Evolutionary conservation across 35 echinoderm and acorn worm genomes (phyloP), one percentile per base, ranked within the genome.

Genomic region (Strongylocentrotus purpuratus): DNA sequence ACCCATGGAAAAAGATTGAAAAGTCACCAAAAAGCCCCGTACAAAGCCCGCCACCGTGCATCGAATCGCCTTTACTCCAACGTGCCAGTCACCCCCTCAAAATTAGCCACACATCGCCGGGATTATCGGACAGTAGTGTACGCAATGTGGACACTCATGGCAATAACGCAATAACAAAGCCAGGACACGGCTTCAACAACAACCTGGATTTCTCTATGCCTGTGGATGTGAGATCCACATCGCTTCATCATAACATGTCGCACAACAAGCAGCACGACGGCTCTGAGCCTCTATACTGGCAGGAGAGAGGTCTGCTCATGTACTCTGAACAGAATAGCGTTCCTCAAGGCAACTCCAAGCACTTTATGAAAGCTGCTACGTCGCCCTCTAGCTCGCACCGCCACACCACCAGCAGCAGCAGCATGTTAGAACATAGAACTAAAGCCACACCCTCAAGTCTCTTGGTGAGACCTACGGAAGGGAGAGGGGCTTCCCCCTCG

Each of bases 181-280:
- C 48, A 13, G 91, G 94, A 87, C 91, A 94, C 18, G 96, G 96
- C 20, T 46, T 96, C 7, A 96, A 96, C 89, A 96, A 96, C 92
- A 96, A 96, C 47, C 71, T 96, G 7, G 96, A 96, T 35, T 92
- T 61, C 33, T 85, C 88, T 94, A 93, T 95, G 86, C 94, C 96
- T 47, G 48, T 61, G 61, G 96, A 95, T 35, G 41, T 52, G n/a
- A 94, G 31, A 88, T 95, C 58, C 46, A 95, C 45, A 22, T 61
- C 9, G 48, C 71, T 96, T 46, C 94, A 96, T 61, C 96, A 96
- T 59, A 96, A 96, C 96, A 96, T 96, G 96, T 96, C 96, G 31
- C 96, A 96, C 90, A 96, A 93, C n/a, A 93, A 93, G 91, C 91
- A 93, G 46, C 91, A 93, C 31, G 91, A 93, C 20, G 11, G 91